These are phyloP conservation scores for Zelostemma sp. DNA, from an alignment of 1,140 invertebrate species.

Conservation along the genomic window DNA sequence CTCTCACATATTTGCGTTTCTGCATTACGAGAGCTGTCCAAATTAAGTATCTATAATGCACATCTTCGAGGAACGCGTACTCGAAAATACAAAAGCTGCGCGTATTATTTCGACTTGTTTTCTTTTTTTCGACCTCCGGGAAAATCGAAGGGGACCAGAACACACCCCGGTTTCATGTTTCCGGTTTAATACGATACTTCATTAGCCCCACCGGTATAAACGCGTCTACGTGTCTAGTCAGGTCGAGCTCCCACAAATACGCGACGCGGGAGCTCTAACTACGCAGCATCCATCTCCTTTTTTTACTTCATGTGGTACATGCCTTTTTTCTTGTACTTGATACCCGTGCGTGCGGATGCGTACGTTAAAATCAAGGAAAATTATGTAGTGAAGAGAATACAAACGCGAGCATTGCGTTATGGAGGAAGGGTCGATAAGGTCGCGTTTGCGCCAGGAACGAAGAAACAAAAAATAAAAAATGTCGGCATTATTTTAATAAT, in stretches of 20 bases:
- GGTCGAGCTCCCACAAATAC: slow-evolving; percentile 37
- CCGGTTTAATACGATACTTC: slow-evolving; percentile 61
- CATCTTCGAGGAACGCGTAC: not conserved
- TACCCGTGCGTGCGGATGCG: slow-evolving; percentile 19
- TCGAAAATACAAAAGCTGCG: not conserved
- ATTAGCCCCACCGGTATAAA: slow-evolving; percentile 52
- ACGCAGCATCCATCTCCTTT: slow-evolving; percentile 27
- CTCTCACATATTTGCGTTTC: not conserved
- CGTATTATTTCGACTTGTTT: slow-evolving; percentile 4
- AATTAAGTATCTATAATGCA: no score
- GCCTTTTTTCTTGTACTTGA: slow-evolving; percentile 7
- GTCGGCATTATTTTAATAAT: not conserved
- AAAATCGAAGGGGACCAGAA: not conserved
- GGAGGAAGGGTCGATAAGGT: slow-evolving; percentile 41
- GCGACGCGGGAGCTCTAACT: slow-evolving; percentile 24
- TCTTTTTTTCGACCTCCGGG: not conserved
- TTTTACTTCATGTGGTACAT: slow-evolving; percentile 3
- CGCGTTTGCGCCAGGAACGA: slow-evolving; percentile 46
- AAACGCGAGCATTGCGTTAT: slow-evolving; percentile 22
- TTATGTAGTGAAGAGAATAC: no score
- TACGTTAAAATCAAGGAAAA: slow-evolving; percentile 24
- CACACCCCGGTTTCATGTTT: slow-evolving; percentile 53
- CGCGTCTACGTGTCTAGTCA: slow-evolving; percentile 31
- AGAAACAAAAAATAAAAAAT: not conserved
- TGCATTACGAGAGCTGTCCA: no score